These are phyloP conservation scores for Ethmia dodecea DNA, from an alignment of 2,888 invertebrate genomes.

Conservation along the genomic window DNA sequence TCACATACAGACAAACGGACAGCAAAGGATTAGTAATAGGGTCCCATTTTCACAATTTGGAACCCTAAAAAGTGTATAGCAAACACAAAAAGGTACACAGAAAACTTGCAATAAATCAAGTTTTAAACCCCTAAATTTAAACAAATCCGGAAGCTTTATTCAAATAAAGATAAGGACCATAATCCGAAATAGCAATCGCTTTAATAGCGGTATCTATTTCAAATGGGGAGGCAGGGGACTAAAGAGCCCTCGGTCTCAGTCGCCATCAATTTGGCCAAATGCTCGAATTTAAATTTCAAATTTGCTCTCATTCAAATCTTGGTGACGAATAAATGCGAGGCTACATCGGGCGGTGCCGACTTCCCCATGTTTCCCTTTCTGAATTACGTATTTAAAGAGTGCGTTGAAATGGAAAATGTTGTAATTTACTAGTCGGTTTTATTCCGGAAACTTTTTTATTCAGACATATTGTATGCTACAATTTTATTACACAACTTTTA, in stretches of 20 bases:
- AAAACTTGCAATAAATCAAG: not conserved
- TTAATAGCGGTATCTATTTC: conserved; percentile 25
- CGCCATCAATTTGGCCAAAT: conserved; percentile 32
- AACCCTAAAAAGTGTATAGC: too few relatives aligned
- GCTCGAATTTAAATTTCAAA: conserved; percentile 39
- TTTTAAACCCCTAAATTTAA: conserved; percentile 4
- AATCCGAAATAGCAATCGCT: conserved; percentile 23
- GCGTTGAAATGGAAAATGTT: too few relatives aligned
- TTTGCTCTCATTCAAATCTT: conserved; percentile 31
- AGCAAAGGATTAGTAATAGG: too few relatives aligned
- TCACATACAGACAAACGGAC: too few relatives aligned
- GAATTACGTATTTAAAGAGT: too few relatives aligned
- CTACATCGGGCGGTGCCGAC: not conserved
- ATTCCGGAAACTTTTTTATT: too few relatives aligned
- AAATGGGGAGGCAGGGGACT: conserved; percentile 11
- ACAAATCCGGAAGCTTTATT: conserved; percentile 11
- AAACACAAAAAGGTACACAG: not conserved
- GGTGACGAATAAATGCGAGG: conserved; percentile 22
- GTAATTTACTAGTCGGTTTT: too few relatives aligned
- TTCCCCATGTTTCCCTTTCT: not conserved
- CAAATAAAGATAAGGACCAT: conserved; percentile 17
- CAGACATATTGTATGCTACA: too few relatives aligned
- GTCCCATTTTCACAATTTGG: too few relatives aligned
- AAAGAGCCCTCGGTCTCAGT: conserved; percentile 12
- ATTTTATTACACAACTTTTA: too few relatives aligned